Evolutionary conservation across 2,113 vertebrate genomes (phyloP), one percentile per base, ranked within the genome.

Genomic region (Barbus barbus): DNA sequence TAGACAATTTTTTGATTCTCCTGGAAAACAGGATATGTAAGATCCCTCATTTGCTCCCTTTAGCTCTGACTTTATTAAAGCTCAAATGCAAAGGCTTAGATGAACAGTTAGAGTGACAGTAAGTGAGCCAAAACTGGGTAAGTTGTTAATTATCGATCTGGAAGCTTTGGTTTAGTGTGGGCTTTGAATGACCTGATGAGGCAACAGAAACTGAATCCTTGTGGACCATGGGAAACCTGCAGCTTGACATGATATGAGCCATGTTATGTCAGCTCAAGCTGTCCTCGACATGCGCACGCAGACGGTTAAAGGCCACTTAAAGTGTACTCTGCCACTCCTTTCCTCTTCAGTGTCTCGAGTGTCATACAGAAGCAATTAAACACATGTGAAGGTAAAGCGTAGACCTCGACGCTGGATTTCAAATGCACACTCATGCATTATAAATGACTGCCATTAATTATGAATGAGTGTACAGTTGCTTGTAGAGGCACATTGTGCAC

Each of bases 191-290:
- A n/a, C 20, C 22, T 3, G 8, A 58, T 3, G 8, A 58, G 53
- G 53, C 22, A 20, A 9, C 53, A n/a, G 63, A 83, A 74, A 77
- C 44, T 73, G 74, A 89, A 72, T 53, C 72, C 88, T 65, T n/a
- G 87, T 4, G 87, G 72, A 85, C 87, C 67, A 61, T 26, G 5
- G n/a, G 56, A 16, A 67, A 89, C 16, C 9, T 36, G 51, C 38
- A 61, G 3, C 22, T 69, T 63, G 18, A 46, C 85, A 44, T 86
- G 89, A 81, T 83, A 89, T 89, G 85, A 84, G 89, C 3, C 63
- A 67, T 91, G 91, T 91, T 91, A 92, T 91, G 84, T 92, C 88
- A 89, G 78, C 82, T 7, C 80, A 85, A 84, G 87, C 78, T 89
- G 84, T 84, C 69, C 89, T 90, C 88, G 69, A 67, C 38, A 41